Base-by-base conservation (phyloP, 2,888 invertebrate species). In the Oscheius sp. region DNA sequence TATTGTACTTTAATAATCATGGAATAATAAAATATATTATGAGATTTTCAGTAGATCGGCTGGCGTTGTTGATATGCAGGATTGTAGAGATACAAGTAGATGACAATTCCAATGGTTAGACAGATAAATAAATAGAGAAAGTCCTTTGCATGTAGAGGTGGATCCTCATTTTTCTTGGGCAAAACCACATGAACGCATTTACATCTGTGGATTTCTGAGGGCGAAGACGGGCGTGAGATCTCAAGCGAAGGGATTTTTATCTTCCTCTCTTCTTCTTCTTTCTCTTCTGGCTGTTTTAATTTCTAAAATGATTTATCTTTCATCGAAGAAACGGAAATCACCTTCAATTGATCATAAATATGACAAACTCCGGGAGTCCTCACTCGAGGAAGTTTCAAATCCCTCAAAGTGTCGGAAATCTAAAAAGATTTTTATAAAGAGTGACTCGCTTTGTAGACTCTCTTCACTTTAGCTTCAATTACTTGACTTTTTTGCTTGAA, bases 31-130 rank as follows among this genome's bases (percentile, higher is more conserved):
- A n/a, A n/a, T n/a, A n/a, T n/a, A n/a, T n/a, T n/a, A n/a, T 23
- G 61, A 58, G 58, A 42, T 61, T n/a, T n/a, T n/a, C 45, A 61
- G 29, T 61, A 61, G 25, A 61, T 61, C 27, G 61, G 45, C 6
- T 61, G 25, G 4, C 61, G 39, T 39, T 17, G n/a, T 6, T 42
- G 17, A 42, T 42, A 23, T 10, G 3, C 10, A 17, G 61, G 61
- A 3, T 10, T 45, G 45, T 61, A 61, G 25, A 61, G 29, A 15
- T 29, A 27, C 17, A 42, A 17, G 31, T 61, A 61, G 10, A 61
- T 29, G 25, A 42, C 1, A 17, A 42, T 6, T 5, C 27, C 45
- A 15, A 61, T n/a, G 5, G 20, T 29, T n/a, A 42, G n/a, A 42
- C 39, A 61, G 2, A 61, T 23, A 12, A 20, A 20, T 17, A 61